Base-by-base conservation (phyloP, 2,888 invertebrate genomes). In the Bhutanitis thaidina region DNA sequence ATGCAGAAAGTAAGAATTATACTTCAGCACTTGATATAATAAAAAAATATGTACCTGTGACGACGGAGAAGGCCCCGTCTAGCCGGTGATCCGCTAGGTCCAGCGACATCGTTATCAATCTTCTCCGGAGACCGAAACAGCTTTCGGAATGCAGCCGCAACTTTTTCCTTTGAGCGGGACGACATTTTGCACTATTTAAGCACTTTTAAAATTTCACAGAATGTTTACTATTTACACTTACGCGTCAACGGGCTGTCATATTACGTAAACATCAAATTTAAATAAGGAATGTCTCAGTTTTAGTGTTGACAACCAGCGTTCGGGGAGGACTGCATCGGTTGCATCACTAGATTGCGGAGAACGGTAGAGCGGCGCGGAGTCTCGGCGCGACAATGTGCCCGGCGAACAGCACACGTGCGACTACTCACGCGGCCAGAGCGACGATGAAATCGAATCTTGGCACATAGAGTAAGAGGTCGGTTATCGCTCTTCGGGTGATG, bases 131-230 rank as follows among this genome's bases (percentile, higher is more conserved):
- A 92, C 60, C 93, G 93, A 77, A 95, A 95, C 61, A 95, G 88
- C 83, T 94, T 94, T 62, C 94, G 91, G 80, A 96, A 93, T 44
- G 94, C 95, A 20, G 95, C 93, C 25, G 95, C 93, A 56, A 96
- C 93, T 89, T 95, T 95, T 73, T 95, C 95, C 80, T 94, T 94
- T 29, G 95, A 94, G 61, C 94, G 92, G 60, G 94, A 94, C 68
- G 94, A 92, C 95, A 95, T 95, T 67, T 80, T 88, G 64, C 76
- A 78, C 79, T 71, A 61, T 66, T 65, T 61, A 49, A 59, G 48
- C 72, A 81, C 74, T 55, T 50, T 59, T 43, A 29, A 54, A 53
- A 43, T 69, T 68, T 67, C 65, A 71, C 71, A 66, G 59, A 58
- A 55, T 65, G 58, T 67, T 59, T 65, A 65, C 60, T 67, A 61